Conservation (phyloP, 2,113 vertebrate species). For the Salvelinus fontinalis region DNA sequence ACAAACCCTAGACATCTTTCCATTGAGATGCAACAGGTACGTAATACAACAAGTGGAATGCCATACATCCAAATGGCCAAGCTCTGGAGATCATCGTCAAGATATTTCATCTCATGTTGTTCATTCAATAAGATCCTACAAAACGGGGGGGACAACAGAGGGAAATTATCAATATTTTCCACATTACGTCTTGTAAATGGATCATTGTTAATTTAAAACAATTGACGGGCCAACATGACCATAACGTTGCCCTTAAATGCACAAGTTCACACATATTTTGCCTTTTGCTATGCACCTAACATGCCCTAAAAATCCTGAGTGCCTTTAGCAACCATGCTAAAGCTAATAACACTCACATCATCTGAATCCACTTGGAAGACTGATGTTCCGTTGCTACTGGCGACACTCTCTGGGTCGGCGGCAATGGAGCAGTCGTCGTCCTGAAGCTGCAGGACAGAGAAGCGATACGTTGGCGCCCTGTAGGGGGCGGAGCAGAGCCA, state of each 20-base stretch:
- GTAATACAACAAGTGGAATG: background rate
- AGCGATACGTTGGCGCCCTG: conserved; percentile 70
- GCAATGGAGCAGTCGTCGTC: conserved; percentile 54
- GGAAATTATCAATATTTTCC: background rate
- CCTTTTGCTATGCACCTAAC: background rate
- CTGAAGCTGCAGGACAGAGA: conserved; percentile 72
- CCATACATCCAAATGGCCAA: background rate
- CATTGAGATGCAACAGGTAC: background rate
- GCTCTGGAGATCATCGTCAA: background rate
- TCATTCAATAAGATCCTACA: conserved; percentile 73
- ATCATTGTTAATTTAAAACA: background rate
- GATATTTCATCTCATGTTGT: background rate
- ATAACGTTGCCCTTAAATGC: too few relatives aligned
- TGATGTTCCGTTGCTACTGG: conserved; percentile 56
- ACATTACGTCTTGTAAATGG: background rate
- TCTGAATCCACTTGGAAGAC: conserved; percentile 69
- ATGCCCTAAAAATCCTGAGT: background rate
- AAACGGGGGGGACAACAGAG: conserved; percentile 3
- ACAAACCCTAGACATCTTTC: background rate
- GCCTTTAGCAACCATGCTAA: background rate
- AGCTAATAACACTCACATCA: conserved; percentile 51
- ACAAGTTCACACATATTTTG: background rate
- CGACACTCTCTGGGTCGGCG: conserved; percentile 40
- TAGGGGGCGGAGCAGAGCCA: conserved; percentile 8
- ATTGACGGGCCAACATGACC: too few relatives aligned